Base-by-base conservation (phyloP, 1,140 invertebrate genomes). In the Teleogryllus occipitalis region DNA sequence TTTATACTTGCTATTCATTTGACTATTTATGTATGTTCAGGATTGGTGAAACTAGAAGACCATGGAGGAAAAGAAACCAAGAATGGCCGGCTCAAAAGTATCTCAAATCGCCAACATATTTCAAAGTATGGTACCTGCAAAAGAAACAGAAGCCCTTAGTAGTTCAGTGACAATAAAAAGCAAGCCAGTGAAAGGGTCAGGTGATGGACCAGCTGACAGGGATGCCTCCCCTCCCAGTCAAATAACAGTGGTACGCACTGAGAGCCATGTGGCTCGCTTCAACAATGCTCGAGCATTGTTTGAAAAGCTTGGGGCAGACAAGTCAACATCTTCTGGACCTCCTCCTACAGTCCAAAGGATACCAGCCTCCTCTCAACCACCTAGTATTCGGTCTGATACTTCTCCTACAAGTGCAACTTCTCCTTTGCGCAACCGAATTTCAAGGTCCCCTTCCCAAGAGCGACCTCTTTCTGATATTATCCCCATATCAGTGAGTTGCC, bases 281-380 rank as follows among this genome's bases (percentile, higher is more conserved):
- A 97, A 97, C 84, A 96, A 94, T 86, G 96, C 96, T 0, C 88
- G 95, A 49, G 96, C 96, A 46, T 89, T 98, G 39, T 98, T 98
- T 86, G 96, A 97, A 85, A 96, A 96, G 84, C 88, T 98, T 79
- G 95, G 95, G 39, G 92, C 93, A 80, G 92, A 94, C 82, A 92
- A 22, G n/a, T 27, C 39, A 18, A 22, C 74, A 77, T 7, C 54
- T 65, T 18, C 54, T 14, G 54, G 54, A 10, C 54, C 54, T 77
- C 47, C 15, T 39, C 21, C 80, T 7, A 8, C 0, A 7, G 49
- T 54, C 8, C 21, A 46, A 72, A 65, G 47, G 22, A 78, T 76
- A 47, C 49, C 21, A 54, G 72, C 76, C n/a, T 75, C 47, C 7
- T 47, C 75, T n/a, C 54, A 76, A 18, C 27, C 77, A 27, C 21